Evolutionary conservation across 2,113 vertebrate species (phyloP), one percentile per base, ranked within the genome.

Genomic region (Phaethon lepturus): DNA sequence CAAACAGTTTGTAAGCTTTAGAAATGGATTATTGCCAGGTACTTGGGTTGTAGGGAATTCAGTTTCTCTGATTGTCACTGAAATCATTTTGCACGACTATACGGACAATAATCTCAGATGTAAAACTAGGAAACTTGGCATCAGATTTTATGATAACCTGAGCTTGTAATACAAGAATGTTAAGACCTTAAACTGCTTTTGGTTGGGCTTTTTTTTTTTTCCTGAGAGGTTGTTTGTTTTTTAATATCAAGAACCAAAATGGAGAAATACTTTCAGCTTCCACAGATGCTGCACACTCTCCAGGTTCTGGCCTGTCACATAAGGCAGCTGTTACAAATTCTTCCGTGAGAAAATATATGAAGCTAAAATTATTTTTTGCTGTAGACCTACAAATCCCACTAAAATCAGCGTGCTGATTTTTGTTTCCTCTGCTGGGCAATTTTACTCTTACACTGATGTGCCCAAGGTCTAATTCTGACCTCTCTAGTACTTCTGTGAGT

Each of bases 171-270:
- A 90, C 91, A 97, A 94, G 97, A 97, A 97, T 96, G 93, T 97
- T 97, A 95, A 97, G 81, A 96, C 84, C 44, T 94, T 97, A 97
- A 97, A 95, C 96, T 96, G 89, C 93, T 97, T 96, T 95, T 86
- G 71, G 67, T 95, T 94, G 83, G 60, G 69, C 81, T 45, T 15
- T 17, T 67, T 69, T 93, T 81, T 94, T 85, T 73, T 76, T 62
- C 55, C 38, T 66, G 55, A 80, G 91, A 84, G 26, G 56, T 77
- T 95, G 82, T 47, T 95, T 93, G 86, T 23, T 88, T 84, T 93
- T 88, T 56, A 68, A 42, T 87, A 82, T 82, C 60, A 87, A 64
- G 91, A 92, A 92, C 52, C 68, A 92, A 92, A 89, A 59, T 45
- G 60, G 76, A 89, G 92, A 81, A 91, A 78, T 90, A 95, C 68